phyloP scores from a whole-genome alignment of 2,888 invertebrate genomes.

The Omphaloscelis lunosa region DNA sequence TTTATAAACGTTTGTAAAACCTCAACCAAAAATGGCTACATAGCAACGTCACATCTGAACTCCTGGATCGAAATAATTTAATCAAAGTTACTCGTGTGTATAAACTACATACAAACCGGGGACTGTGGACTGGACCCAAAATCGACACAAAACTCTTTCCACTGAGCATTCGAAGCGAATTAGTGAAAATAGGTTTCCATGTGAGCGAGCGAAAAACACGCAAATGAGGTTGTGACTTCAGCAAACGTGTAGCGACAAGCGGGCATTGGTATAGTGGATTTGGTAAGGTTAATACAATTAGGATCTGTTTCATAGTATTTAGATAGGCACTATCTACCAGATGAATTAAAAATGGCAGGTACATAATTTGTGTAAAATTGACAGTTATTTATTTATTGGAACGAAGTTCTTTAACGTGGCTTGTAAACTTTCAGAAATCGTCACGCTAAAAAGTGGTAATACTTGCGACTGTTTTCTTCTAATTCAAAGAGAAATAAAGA shows the following conservation, averaged over 20 bases:
- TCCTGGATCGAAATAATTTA: conserved; percentile 33
- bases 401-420: too few species aligned
- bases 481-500: too few species aligned
- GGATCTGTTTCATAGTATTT: too few species aligned
- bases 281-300: neutral
- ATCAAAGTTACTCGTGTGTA: conserved; percentile 44
- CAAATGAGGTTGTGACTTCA: neutral
- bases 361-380: neutral
- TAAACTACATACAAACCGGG: conserved; percentile 22
- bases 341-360: neutral
- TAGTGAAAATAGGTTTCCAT: conserved; percentile 45
- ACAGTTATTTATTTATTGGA: neutral
- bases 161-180: conserved; percentile 35
- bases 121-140: conserved; percentile 6
- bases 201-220: conserved; percentile 40
- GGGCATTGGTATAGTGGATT: too few species aligned
- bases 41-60: conserved; percentile 7
- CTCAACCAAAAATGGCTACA: neutral
- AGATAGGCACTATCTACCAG: neutral
- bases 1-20: neutral
- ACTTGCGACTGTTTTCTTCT: too few species aligned
- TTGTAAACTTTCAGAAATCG: too few species aligned
- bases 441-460: too few species aligned
- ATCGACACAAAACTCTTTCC: conserved; percentile 41
- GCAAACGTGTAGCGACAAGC: conserved; percentile 13